These are phyloP conservation scores for Celastrina argiolus DNA, from an alignment of 2,888 invertebrate species.

Conservation along the genomic window DNA sequence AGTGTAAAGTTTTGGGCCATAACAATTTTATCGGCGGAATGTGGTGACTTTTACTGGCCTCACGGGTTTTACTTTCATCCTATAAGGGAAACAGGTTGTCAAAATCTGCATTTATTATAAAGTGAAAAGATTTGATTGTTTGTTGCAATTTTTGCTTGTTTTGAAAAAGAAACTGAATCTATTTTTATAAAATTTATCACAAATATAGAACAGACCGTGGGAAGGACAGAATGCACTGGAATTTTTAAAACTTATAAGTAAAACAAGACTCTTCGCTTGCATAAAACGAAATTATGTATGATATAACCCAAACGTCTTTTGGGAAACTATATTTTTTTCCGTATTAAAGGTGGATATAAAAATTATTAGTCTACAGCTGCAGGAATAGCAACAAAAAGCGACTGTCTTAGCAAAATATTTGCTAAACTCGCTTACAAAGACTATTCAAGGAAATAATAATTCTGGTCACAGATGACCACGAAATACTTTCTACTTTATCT, in stretches of 20 bases:
- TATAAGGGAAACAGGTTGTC: not conserved
- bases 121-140: too few species aligned
- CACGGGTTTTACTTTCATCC: conserved; percentile 15
- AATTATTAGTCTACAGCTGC: not conserved
- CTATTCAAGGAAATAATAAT: conserved; percentile 6
- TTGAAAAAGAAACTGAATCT: too few species aligned
- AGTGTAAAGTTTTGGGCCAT: conserved; percentile 10
- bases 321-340: too few species aligned
- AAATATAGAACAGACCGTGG: too few species aligned
- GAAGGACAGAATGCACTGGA: too few species aligned
- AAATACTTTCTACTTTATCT: conserved; percentile 17
- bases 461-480: conserved; percentile 14
- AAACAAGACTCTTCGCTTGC: not conserved
- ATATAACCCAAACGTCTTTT: too few species aligned
- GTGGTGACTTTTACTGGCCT: conserved; percentile 20
- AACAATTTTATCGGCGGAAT: conserved; percentile 9
- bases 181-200: too few species aligned
- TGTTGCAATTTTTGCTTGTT: too few species aligned
- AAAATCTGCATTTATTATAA: not conserved
- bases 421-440: too few species aligned
- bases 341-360: not conserved
- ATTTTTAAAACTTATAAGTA: too few species aligned
- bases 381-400: not conserved
- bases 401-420: not conserved
- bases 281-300: too few species aligned